These are phyloP conservation scores for Lordiphosa stackelbergi DNA, from an alignment of 1,140 invertebrate species.

Conservation along the genomic window DNA sequence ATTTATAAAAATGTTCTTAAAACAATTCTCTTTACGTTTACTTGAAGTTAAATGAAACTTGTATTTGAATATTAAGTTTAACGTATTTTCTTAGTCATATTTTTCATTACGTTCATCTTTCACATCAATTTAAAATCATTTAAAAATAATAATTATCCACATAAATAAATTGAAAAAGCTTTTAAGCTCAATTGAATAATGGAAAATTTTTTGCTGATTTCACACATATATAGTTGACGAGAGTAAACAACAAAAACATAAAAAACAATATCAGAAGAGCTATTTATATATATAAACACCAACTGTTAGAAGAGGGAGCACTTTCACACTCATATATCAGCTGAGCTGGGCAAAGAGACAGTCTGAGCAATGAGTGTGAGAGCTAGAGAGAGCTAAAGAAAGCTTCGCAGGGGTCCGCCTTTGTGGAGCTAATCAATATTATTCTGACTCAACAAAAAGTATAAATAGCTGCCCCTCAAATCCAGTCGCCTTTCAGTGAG, in stretches of 20 bases:
- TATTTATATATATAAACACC: slow-evolving; percentile 34
- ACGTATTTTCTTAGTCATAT: too few species aligned
- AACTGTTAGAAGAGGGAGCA: neutral
- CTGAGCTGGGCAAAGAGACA: slow-evolving; percentile 2
- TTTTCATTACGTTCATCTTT: too few species aligned
- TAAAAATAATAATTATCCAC: too few species aligned
- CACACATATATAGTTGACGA: slow-evolving; percentile 2
- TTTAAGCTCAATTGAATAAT: slow-evolving; percentile 43
- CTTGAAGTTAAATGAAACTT: too few species aligned
- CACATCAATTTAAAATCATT: too few species aligned
- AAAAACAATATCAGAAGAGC: slow-evolving; percentile 23
- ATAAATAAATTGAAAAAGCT: slow-evolving; percentile 5
- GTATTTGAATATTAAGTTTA: too few species aligned
- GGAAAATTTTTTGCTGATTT: slow-evolving; percentile 63
- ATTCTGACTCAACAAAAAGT: slow-evolving; percentile 4
- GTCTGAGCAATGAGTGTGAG: too few species aligned
- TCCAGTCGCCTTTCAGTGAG: slow-evolving; percentile 25
- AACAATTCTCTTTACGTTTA: too few species aligned
- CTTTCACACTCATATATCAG: slow-evolving; percentile 10
- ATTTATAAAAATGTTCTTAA: too few species aligned
- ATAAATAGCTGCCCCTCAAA: slow-evolving; percentile 28
- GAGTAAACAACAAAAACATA: slow-evolving; percentile 20
- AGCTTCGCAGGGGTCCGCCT: slow-evolving; percentile 14
- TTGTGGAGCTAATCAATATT: slow-evolving; percentile 3
- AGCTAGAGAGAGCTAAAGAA: slow-evolving; percentile 2